A percentile compares a stretch with the other conserved stretches of the same genome.
Evolutionary conservation across 1,140 invertebrate genomes (phyloP).

Genomic region (Heliconius himera): DNA sequence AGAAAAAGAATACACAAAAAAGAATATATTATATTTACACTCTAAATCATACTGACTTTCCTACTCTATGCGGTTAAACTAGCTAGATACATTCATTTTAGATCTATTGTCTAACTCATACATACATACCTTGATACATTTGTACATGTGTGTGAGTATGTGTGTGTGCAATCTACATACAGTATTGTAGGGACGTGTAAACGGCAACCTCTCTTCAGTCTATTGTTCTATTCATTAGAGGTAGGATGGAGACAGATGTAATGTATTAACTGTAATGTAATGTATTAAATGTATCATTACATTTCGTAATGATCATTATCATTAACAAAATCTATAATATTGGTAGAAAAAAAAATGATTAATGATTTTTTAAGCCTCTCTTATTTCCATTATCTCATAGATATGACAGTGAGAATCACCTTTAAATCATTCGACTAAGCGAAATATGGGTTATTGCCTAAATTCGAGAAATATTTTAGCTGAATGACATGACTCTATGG

Average conservation of each 20-base stretch:
- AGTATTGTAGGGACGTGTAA: conserved; percentile 34
- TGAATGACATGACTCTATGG: too few species aligned
- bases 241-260: background rate
- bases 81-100: conserved; percentile 36
- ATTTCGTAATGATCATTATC: background rate
- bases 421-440: too few species aligned
- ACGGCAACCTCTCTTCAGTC: conserved; percentile 15
- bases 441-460: too few species aligned
- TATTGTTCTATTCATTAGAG: conserved; percentile 21
- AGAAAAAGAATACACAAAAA: too few species aligned
- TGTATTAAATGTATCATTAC: too few species aligned
- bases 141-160: background rate
- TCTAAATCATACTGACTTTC: conserved; percentile 5
- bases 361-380: too few species aligned
- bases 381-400: too few species aligned
- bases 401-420: too few species aligned
- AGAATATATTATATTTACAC: too few species aligned
- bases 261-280: background rate
- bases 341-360: too few species aligned
- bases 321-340: background rate
- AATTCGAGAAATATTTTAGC: too few species aligned
- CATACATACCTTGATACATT: background rate
- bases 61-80: conserved; percentile 10
- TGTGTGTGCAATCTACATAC: background rate
- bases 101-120: conserved; percentile 32